Conservation (phyloP, 2,888 invertebrate species). For the Globia sparganii region DNA sequence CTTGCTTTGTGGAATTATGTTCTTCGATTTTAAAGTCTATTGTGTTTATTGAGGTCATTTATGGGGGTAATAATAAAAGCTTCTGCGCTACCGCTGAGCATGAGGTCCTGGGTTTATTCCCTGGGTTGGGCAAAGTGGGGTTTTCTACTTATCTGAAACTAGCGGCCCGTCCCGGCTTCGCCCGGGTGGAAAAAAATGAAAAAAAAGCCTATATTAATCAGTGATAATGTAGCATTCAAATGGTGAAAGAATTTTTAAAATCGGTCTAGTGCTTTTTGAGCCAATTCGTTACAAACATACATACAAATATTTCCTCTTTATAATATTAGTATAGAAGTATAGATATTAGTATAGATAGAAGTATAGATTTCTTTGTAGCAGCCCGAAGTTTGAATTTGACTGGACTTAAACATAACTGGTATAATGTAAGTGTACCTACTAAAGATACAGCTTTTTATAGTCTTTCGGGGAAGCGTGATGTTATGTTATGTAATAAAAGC, state of each 20-base stretch:
- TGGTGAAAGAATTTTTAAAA: too few relatives aligned
- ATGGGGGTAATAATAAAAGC: background rate
- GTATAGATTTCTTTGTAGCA: background rate
- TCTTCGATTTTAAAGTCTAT: constrained; percentile 34
- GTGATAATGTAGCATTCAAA: too few relatives aligned
- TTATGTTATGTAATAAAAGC: background rate
- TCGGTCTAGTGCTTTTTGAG: too few relatives aligned
- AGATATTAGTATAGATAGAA: too few relatives aligned
- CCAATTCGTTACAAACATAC: too few relatives aligned
- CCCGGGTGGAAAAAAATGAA: too few relatives aligned
- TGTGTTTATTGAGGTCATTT: background rate
- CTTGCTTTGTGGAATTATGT: constrained; percentile 58
- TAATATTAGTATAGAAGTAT: too few relatives aligned
- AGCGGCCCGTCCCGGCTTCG: too few relatives aligned
- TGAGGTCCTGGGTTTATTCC: background rate
- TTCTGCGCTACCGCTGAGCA: background rate
- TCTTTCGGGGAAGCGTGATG: background rate
- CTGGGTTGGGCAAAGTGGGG: background rate
- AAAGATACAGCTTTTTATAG: background rate
- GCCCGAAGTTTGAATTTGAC: background rate
- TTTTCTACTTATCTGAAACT: too few relatives aligned
- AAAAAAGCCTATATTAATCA: too few relatives aligned
- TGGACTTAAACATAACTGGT: background rate
- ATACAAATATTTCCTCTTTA: too few relatives aligned
- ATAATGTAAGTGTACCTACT: background rate